Base-by-base conservation (phyloP, 1,140 invertebrate genomes). In the Hyles euphorbiae region DNA sequence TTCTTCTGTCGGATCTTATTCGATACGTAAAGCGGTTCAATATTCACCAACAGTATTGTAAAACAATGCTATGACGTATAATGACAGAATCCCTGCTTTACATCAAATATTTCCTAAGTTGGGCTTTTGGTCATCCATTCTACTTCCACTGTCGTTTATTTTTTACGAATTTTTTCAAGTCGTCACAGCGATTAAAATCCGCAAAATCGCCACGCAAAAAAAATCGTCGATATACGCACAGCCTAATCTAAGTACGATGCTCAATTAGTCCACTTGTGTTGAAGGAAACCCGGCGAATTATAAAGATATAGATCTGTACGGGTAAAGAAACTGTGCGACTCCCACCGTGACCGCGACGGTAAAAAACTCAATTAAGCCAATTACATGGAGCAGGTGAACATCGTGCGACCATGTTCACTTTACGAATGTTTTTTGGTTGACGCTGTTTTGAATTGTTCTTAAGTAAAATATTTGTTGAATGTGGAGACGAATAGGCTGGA, bases 341-440 rank as follows among this genome's bases (percentile, higher is more conserved):
- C 63, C 63, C 66, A 64, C 59, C 61, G 63, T 65, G 66, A 64
- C 65, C 40, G 62, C 36, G 36, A 53, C 58, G 57, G 40, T 40
- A 64, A 75, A 75, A 78, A 78, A 78, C 66, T 65, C 62, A 74
- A 78, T 78, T 78, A 78, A 66, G 50, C 36, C 68, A 74, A 78
- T 76, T 76, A 69, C 36, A 5, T 40, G 36, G 57, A 45, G 67
- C 73, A 74, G 73, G 73, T 78, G 76, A 67, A 67, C 36, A 40
- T 48, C 58, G 59, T 67, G 68, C 67, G 65, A 68, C 65, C 36
- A 56, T 40, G 22, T 48, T 5, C 46, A n/a, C n/a, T 48, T 48
- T n/a, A 22, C 46, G 12, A 40, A 40, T 40, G 36, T 48, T 22
- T 48, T 48, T 48, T 48, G 60, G 56, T 55, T 66, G 59, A 63